Percentiles rank a stretch among this genome's conserved stretches.
phyloP scores from a whole-genome alignment of 2,888 invertebrate genomes.

The Caenorhabditis zanzibari region DNA sequence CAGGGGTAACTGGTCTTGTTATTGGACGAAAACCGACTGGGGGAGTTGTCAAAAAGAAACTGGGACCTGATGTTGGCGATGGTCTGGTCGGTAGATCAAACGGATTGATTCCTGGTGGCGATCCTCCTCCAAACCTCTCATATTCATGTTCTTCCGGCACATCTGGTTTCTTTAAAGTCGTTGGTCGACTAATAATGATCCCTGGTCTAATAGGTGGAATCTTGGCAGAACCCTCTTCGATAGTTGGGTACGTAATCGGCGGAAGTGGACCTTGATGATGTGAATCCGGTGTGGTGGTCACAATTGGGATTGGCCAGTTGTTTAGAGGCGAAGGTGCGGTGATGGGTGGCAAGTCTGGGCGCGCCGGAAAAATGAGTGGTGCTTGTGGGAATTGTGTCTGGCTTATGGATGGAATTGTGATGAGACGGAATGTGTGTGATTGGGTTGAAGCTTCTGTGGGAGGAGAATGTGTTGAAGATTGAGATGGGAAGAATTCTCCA shows the following conservation, averaged over 20 bases:
- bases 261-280: conserved; percentile 56
- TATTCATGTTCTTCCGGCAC: conserved; percentile 21
- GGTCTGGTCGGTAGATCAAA: conserved; percentile 18
- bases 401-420: conserved; percentile 49
- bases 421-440: conserved; percentile 35
- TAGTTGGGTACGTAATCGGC: conserved; percentile 58
- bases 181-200: conserved; percentile 40
- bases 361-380: conserved; percentile 56
- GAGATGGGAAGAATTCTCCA: conserved; percentile 54
- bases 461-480: background rate
- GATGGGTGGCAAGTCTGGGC: conserved; percentile 56
- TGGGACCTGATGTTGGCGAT: background rate
- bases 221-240: conserved; percentile 47
- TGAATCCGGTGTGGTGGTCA: conserved; percentile 55
- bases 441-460: conserved; percentile 25
- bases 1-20: background rate
- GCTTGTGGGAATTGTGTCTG: conserved; percentile 48
- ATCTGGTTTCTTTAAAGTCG: conserved; percentile 28
- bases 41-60: conserved; percentile 1
- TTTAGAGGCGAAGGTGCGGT: conserved; percentile 52
- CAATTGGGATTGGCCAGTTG: conserved; percentile 65
- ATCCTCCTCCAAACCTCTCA: background rate
- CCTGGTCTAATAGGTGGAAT: conserved; percentile 55
- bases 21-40: conserved; percentile 34
- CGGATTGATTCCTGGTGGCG: conserved; percentile 37